Evolutionary conservation across 2,888 invertebrate species (phyloP).

Genomic region (Pristionchus arcanus): DNA sequence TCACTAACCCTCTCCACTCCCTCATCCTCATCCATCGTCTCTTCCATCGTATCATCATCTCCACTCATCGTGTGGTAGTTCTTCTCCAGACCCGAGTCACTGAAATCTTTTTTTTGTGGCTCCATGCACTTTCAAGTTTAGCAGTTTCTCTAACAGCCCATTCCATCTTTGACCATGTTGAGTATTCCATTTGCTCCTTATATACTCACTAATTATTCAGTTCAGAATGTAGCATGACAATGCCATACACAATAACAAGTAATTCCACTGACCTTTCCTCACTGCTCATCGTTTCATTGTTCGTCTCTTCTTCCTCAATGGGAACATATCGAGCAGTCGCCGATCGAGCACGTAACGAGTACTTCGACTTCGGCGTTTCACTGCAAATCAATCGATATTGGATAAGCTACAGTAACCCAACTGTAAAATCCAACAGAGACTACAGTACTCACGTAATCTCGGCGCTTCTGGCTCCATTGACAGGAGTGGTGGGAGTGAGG

Average conservation of each 20-base stretch:
- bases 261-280: constrained; percentile 1
- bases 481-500: neutral
- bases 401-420: neutral
- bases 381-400: neutral
- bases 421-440: neutral
- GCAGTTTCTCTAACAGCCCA: neutral
- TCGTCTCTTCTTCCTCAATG: neutral
- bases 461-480: neutral
- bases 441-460: neutral
- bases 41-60: constrained; percentile 16
- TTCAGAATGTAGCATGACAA: too few species aligned
- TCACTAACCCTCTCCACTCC: neutral
- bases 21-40: neutral
- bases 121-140: neutral
- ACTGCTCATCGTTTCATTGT: constrained; percentile 14
- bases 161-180: neutral
- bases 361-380: constrained; percentile 22
- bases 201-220: neutral
- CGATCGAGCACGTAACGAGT: neutral
- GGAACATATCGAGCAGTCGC: neutral
- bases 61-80: constrained; percentile 24
- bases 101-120: neutral
- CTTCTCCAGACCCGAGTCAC: constrained; percentile 40
- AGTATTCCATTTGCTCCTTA: neutral
- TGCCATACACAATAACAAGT: too few species aligned